phyloP scores from a whole-genome alignment of 23 tunicate genomes.

The Styela plicata region DNA sequence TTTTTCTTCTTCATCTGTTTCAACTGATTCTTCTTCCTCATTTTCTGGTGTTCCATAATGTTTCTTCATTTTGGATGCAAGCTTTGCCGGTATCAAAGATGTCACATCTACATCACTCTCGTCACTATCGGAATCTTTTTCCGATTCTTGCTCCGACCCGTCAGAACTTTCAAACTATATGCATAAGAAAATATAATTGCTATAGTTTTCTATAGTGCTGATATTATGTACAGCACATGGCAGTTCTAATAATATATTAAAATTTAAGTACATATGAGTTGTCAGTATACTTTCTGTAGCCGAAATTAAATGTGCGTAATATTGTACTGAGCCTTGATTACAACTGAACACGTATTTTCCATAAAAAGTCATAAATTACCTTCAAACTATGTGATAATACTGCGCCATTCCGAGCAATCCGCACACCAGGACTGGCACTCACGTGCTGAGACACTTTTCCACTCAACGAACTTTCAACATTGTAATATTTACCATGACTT shows the following conservation, averaged over 20 bases:
- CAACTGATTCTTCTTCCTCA: slow-evolving; percentile 21
- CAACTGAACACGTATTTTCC: too few relatives aligned
- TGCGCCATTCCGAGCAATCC: slow-evolving; percentile 74
- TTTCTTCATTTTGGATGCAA: slow-evolving; percentile 17
- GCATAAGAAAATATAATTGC: too few relatives aligned
- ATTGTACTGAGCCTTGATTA: too few relatives aligned
- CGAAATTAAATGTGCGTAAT: too few relatives aligned
- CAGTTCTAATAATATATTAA: too few relatives aligned
- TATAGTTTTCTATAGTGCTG: too few relatives aligned
- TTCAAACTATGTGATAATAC: slow-evolving; percentile 75
- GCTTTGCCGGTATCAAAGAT: slow-evolving; percentile 23
- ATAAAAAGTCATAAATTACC: slow-evolving; percentile 38
- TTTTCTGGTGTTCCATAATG: slow-evolving; percentile 11
- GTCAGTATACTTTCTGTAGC: too few relatives aligned
- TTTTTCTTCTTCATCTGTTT: background rate
- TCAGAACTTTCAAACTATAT: slow-evolving; percentile 24
- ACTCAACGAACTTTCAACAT: slow-evolving; percentile 54
- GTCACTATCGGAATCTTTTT: background rate
- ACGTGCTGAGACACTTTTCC: slow-evolving; percentile 44
- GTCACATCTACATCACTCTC: slow-evolving; percentile 21
- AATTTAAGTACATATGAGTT: too few relatives aligned
- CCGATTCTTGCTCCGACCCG: background rate
- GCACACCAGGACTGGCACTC: slow-evolving; percentile 69
- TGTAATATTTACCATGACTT: slow-evolving; percentile 52
- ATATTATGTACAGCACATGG: too few relatives aligned